Percentiles rank a stretch among this genome's conserved stretches.
Conservation (phyloP, 2,797 vertebrate genomes). For the Hemitrygon akajei region DNA sequence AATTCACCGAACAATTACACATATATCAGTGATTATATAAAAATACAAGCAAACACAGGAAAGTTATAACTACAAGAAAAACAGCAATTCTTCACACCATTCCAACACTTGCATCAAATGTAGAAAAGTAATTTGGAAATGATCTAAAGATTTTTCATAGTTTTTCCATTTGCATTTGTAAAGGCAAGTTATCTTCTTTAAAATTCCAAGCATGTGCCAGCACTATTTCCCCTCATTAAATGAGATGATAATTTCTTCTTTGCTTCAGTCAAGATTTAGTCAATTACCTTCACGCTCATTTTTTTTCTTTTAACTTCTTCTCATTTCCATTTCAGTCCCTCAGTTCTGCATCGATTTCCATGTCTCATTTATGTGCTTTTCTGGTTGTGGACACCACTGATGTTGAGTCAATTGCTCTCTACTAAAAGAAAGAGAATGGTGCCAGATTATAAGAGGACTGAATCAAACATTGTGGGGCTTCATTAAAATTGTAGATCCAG, state of each 20-base stretch:
- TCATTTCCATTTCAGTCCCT: not conserved
- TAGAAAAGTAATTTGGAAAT: not conserved
- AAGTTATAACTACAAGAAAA: too few species aligned
- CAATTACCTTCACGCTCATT: not conserved
- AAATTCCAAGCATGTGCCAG: not conserved
- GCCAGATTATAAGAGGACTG: not conserved
- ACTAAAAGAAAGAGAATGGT: not conserved
- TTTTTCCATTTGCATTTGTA: not conserved
- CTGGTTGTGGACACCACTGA: not conserved
- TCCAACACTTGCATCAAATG: not conserved
- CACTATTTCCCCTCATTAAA: not conserved
- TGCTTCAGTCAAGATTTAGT: not conserved
- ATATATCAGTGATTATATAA: too few species aligned
- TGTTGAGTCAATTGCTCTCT: not conserved
- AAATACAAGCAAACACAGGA: too few species aligned
- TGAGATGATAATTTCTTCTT: not conserved
- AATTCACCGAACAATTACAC: too few species aligned
- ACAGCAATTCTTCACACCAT: too few species aligned
- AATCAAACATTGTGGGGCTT: not conserved
- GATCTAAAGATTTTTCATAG: not conserved
- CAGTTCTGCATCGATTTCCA: not conserved
- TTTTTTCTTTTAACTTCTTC: not conserved
- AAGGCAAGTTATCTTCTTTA: not conserved
- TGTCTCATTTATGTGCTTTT: not conserved
- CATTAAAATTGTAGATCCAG: not conserved